phyloP scores from a whole-genome alignment of 1,140 invertebrate genomes.

The Drepana arcuata region DNA sequence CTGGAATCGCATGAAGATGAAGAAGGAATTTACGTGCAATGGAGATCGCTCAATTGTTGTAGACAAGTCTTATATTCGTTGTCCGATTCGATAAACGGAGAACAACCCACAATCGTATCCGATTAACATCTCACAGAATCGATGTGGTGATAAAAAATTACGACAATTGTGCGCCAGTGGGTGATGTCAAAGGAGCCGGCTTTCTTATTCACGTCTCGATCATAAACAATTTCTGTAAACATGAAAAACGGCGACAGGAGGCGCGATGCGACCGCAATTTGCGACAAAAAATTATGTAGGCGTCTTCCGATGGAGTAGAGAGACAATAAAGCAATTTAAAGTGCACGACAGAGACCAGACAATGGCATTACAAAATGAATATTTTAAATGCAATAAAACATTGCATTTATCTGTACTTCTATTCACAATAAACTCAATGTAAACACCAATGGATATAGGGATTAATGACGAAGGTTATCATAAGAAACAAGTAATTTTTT shows the following conservation, averaged over 20 bases:
- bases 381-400: not conserved
- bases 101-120: constrained; percentile 3
- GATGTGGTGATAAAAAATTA: constrained; percentile 10
- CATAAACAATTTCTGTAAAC: constrained; percentile 14
- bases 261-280: not conserved
- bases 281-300: constrained; percentile 8
- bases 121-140: constrained; percentile 15
- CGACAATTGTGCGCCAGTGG: constrained; percentile 10
- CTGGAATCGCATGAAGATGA: too few relatives aligned
- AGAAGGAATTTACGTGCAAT: too few relatives aligned
- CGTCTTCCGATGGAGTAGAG: constrained; percentile 6
- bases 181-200: constrained; percentile 9
- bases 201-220: constrained; percentile 3
- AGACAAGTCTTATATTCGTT: too few relatives aligned
- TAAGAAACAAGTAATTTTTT: too few relatives aligned
- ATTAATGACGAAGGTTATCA: too few relatives aligned
- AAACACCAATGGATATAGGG: too few relatives aligned
- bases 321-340: not conserved
- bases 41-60: too few relatives aligned
- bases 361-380: not conserved
- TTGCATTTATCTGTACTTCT: not conserved
- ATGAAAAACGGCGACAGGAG: constrained; percentile 6
- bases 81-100: constrained; percentile 7
- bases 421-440: not conserved
- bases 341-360: too few relatives aligned